These are phyloP conservation scores for Pharmacophagus antenor DNA, from an alignment of 2,888 invertebrate species.

Conservation along the genomic window DNA sequence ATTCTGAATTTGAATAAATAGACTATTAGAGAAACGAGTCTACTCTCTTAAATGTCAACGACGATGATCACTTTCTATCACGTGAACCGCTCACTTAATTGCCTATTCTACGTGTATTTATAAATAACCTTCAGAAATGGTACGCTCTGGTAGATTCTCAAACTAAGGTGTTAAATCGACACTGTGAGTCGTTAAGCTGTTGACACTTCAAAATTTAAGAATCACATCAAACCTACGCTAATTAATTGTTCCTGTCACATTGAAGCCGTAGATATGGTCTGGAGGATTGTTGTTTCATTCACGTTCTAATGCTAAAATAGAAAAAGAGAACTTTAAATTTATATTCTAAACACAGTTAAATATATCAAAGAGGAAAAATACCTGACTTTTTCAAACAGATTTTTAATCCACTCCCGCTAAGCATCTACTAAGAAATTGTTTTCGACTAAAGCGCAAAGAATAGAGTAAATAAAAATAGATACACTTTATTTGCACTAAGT, in stretches of 20 bases:
- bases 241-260: not conserved
- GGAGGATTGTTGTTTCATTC: not conserved
- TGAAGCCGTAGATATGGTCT: not conserved
- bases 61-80: too few relatives aligned
- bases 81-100: too few relatives aligned
- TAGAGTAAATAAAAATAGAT: not conserved
- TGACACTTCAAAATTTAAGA: too few relatives aligned
- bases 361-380: not conserved
- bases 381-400: not conserved
- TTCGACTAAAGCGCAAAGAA: not conserved
- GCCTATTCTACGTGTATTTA: too few relatives aligned
- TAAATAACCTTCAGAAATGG: too few relatives aligned
- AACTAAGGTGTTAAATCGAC: too few relatives aligned
- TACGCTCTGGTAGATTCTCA: too few relatives aligned
- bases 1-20: too few relatives aligned
- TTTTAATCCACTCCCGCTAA: not conserved
- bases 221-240: not conserved
- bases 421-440: not conserved
- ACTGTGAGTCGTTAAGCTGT: too few relatives aligned
- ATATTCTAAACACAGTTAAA: not conserved
- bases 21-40: too few relatives aligned
- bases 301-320: not conserved
- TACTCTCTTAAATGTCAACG: too few relatives aligned
- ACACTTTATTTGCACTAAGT: not conserved
- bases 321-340: not conserved